A percentile compares a stretch with the other conserved stretches of the same genome.
Evolutionary conservation across 1,140 invertebrate species (phyloP).

Genomic region (Maniola jurtina): DNA sequence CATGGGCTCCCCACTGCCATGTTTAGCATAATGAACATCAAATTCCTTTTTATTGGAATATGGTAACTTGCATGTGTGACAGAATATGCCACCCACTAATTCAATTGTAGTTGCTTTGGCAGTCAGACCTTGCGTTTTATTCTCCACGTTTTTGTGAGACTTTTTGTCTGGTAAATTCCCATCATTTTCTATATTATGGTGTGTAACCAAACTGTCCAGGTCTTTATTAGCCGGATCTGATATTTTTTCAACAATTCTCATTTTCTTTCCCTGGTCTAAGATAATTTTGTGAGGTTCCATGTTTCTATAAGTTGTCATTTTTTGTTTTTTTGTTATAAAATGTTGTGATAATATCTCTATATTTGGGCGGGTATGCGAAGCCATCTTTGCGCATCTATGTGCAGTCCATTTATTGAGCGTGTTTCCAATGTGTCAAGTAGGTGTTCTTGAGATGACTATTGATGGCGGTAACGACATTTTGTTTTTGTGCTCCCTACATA

Average conservation of each 20-base stretch:
- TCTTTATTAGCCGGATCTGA: too few relatives aligned
- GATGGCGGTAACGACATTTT: constrained; percentile 48
- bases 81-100: constrained; percentile 64
- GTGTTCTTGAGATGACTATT: constrained; percentile 46
- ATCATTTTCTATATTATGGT: too few relatives aligned
- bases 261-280: too few relatives aligned
- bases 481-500: constrained; percentile 61
- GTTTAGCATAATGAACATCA: constrained; percentile 57
- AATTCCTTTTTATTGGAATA: constrained; percentile 63
- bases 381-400: constrained; percentile 57
- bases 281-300: too few relatives aligned
- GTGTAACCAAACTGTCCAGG: too few relatives aligned
- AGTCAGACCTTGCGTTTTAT: constrained; percentile 20
- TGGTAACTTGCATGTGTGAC: constrained; percentile 56
- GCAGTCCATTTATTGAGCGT: constrained; percentile 60
- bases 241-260: too few relatives aligned
- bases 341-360: neutral
- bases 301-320: too few relatives aligned
- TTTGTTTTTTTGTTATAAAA: too few relatives aligned
- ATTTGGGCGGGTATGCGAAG: constrained; percentile 41
- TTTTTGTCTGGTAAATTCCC: too few relatives aligned
- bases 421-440: constrained; percentile 55
- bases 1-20: constrained; percentile 43
- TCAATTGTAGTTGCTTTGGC: constrained; percentile 65
- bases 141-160: neutral